Conservation (phyloP, 1,140 invertebrate genomes). For the Saccostrea glomerata region DNA sequence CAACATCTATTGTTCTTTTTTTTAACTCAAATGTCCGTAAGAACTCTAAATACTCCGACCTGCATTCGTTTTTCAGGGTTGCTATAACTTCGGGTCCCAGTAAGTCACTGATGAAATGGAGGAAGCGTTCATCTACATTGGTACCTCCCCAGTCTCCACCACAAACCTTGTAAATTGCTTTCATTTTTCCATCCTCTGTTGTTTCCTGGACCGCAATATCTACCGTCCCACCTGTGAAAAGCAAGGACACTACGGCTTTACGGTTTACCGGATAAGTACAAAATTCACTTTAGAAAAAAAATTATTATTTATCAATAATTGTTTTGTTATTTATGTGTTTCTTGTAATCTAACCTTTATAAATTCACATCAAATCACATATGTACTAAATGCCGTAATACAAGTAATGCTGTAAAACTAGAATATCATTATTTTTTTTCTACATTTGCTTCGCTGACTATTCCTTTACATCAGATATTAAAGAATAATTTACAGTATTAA, state of each 20-base stretch:
- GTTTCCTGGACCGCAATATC: slow-evolving; percentile 53
- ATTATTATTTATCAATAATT: no score
- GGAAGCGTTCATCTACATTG: slow-evolving; percentile 45
- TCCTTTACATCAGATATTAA: no score
- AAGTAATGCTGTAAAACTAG: no score
- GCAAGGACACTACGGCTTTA: neutral
- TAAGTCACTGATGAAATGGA: slow-evolving; percentile 11
- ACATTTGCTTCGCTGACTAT: no score
- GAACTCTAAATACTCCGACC: slow-evolving; percentile 43
- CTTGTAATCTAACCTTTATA: no score
- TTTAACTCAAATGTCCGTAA: slow-evolving; percentile 51
- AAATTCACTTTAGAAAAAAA: no score
- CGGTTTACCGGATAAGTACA: no score
- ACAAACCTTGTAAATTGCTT: slow-evolving; percentile 42
- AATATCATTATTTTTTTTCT: no score
- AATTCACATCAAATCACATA: no score
- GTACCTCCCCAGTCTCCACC: slow-evolving; percentile 51
- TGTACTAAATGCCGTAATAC: no score
- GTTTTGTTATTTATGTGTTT: no score
- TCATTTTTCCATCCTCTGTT: slow-evolving; percentile 24
- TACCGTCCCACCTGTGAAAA: slow-evolving; percentile 52
- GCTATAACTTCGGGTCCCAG: slow-evolving; percentile 40
- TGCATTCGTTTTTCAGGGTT: slow-evolving; percentile 33
- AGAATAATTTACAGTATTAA: no score
- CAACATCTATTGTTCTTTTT: slow-evolving; percentile 36